Evolutionary conservation across 2,888 invertebrate species (phyloP).

Genomic region (Zaprionus obscuricornis): DNA sequence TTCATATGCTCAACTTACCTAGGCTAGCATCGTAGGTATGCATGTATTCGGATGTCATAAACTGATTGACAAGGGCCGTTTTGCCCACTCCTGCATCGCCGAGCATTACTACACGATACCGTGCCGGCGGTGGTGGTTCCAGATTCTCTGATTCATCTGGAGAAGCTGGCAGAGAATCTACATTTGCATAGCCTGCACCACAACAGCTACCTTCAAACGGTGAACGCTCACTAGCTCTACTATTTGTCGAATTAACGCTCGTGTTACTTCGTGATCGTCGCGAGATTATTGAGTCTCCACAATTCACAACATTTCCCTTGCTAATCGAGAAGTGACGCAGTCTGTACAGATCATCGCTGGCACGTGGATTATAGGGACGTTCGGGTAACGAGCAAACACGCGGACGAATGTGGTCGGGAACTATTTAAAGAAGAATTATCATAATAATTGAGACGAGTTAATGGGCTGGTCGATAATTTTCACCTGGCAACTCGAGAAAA

Average conservation of each 20-base stretch:
- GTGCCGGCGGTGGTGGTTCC: slow-evolving; percentile 83
- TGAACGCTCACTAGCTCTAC: slow-evolving; percentile 92
- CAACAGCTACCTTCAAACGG: slow-evolving; percentile 95
- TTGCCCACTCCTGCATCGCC: slow-evolving; percentile 95
- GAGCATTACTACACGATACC: slow-evolving; percentile 92
- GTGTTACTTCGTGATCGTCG: slow-evolving; percentile 93
- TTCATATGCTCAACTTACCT: slow-evolving; percentile 86
- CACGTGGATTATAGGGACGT: slow-evolving; percentile 92
- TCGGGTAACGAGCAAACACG: slow-evolving; percentile 93
- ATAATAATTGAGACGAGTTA: no score
- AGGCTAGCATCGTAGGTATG: slow-evolving; percentile 96
- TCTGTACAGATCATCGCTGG: slow-evolving; percentile 92
- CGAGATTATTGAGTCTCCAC: slow-evolving; percentile 94
- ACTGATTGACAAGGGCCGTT: slow-evolving; percentile 94
- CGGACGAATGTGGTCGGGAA: slow-evolving; percentile 92
- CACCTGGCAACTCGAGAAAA: slow-evolving; percentile 93
- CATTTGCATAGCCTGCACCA: slow-evolving; percentile 90
- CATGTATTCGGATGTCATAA: slow-evolving; percentile 98
- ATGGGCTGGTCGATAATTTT: no score
- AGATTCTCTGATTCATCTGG: slow-evolving; percentile 89
- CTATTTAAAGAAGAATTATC: slow-evolving; percentile 83
- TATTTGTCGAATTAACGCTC: slow-evolving; percentile 92
- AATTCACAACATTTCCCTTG: slow-evolving; percentile 94
- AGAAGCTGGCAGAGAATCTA: slow-evolving; percentile 90
- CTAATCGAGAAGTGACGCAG: slow-evolving; percentile 94